phyloP scores from a whole-genome alignment of 35 echinoderm and acorn worm species.

The Lytechinus variegatus region DNA sequence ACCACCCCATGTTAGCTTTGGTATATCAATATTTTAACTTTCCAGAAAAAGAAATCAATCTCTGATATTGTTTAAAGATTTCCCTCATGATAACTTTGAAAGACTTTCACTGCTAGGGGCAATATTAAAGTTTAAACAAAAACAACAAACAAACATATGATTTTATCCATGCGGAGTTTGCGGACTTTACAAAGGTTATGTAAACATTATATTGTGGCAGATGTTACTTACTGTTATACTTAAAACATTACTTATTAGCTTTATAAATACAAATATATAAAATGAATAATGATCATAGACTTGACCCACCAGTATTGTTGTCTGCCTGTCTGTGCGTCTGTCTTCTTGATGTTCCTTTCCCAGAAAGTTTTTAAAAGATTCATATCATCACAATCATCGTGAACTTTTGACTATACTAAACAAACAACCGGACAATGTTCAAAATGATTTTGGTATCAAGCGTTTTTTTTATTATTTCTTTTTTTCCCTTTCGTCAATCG shows the following conservation, averaged over 20 bases:
- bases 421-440: background rate
- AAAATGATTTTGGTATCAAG: slow-evolving; percentile 29
- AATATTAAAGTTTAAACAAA: background rate
- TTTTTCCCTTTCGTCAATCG: background rate
- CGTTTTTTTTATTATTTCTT: background rate
- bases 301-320: slow-evolving; percentile 39
- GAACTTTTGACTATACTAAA: slow-evolving; percentile 13
- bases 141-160: background rate
- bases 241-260: too few species aligned
- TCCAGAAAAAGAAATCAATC: background rate
- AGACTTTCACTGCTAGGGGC: background rate
- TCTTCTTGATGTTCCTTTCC: slow-evolving; percentile 1
- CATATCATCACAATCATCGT: background rate
- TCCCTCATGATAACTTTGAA: background rate
- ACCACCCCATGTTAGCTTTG: slow-evolving; percentile 34
- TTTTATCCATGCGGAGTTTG: background rate
- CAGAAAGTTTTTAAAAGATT: background rate
- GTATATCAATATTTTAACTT: slow-evolving; percentile 10
- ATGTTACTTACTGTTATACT: background rate
- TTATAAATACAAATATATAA: background rate
- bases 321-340: slow-evolving; percentile 36
- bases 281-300: background rate
- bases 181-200: background rate
- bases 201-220: background rate
- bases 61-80: background rate